Conservation (phyloP, 2,888 invertebrate species). For the Peribatodes rhomboidaria region DNA sequence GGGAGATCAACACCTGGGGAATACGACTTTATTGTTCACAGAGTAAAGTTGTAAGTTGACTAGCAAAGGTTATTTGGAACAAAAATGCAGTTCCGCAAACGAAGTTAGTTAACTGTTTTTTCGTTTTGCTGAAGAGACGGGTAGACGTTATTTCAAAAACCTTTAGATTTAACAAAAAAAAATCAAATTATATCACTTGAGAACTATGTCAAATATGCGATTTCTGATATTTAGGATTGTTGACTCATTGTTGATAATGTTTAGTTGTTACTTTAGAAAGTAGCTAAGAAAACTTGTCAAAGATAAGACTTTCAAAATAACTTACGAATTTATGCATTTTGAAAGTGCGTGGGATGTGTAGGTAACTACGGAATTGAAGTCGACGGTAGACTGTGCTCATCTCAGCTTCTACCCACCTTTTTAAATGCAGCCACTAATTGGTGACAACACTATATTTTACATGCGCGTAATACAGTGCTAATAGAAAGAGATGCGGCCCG, state of each 20-base stretch:
- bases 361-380: slow-evolving; percentile 54
- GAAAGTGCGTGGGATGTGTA: slow-evolving; percentile 47
- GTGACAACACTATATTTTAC: slow-evolving; percentile 70
- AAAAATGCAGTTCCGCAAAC: neutral
- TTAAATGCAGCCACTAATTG: slow-evolving; percentile 68
- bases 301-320: too few relatives aligned
- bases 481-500: slow-evolving; percentile 64
- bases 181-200: too few relatives aligned
- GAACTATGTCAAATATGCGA: too few relatives aligned
- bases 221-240: too few relatives aligned
- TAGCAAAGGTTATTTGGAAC: neutral
- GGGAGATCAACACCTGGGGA: slow-evolving; percentile 63
- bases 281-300: too few relatives aligned
- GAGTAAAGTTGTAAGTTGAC: neutral
- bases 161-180: too few relatives aligned
- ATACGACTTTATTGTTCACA: slow-evolving; percentile 4
- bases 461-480: slow-evolving; percentile 73
- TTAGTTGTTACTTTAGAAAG: too few relatives aligned
- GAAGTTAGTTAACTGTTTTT: neutral
- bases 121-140: neutral
- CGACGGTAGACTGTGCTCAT: slow-evolving; percentile 64
- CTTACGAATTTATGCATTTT: slow-evolving; percentile 77
- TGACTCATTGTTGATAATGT: too few relatives aligned
- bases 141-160: too few relatives aligned
- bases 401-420: slow-evolving; percentile 50